Conservation (phyloP, 2,113 vertebrate genomes). For the Prochilodus magdalenae region DNA sequence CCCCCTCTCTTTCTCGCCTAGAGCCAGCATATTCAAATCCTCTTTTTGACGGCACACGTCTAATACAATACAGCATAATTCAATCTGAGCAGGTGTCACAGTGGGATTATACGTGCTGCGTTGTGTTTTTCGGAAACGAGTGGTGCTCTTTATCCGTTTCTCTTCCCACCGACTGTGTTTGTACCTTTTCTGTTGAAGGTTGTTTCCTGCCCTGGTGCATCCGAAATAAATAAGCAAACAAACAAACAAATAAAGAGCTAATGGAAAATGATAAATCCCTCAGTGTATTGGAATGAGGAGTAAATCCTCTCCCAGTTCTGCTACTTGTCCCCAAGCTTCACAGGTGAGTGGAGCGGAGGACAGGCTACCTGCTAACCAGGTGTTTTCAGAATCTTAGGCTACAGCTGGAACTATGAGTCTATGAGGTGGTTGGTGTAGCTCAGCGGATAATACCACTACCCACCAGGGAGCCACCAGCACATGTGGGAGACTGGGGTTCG, state of each 20-base stretch:
- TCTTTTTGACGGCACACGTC: slow-evolving; percentile 64
- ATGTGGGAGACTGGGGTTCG: too few relatives aligned
- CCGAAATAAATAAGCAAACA: slow-evolving; percentile 57
- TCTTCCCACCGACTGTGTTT: slow-evolving; percentile 63
- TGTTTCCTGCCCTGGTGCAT: slow-evolving; percentile 67
- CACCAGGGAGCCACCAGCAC: too few relatives aligned
- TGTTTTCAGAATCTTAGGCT: too few relatives aligned
- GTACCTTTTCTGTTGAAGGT: slow-evolving; percentile 59
- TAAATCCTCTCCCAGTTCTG: slow-evolving; percentile 53
- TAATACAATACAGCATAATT: slow-evolving; percentile 70
- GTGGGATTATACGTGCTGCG: slow-evolving; percentile 64
- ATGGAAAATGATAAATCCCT: slow-evolving; percentile 69
- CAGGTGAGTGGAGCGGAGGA: not conserved
- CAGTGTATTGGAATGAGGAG: slow-evolving; percentile 69
- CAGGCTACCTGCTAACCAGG: not conserved
- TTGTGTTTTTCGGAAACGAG: slow-evolving; percentile 60
- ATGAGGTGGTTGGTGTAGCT: too few relatives aligned
- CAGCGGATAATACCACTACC: too few relatives aligned
- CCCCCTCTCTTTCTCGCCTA: not conserved
- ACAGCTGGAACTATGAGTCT: too few relatives aligned
- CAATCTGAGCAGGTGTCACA: slow-evolving; percentile 63
- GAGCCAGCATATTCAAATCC: slow-evolving; percentile 70
- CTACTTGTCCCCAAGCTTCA: not conserved
- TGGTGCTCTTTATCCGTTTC: not conserved
- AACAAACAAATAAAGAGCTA: slow-evolving; percentile 65